phyloP scores from a whole-genome alignment of 1,140 invertebrate genomes.

The fruit fly (Drosophila melanogaster) region DNA sequence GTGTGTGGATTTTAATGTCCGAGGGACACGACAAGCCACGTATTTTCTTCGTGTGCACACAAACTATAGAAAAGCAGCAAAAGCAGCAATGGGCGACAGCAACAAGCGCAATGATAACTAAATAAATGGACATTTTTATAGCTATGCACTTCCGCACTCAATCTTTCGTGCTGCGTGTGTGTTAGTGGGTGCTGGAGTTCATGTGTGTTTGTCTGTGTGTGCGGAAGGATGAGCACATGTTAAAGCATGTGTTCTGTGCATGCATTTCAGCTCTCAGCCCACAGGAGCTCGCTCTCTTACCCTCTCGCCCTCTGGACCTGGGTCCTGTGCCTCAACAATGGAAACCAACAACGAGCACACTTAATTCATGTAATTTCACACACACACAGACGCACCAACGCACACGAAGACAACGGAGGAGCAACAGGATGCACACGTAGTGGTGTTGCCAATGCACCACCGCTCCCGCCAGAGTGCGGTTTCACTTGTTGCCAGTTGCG shows the following conservation, averaged over 20 bases:
- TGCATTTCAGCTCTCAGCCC: conserved; percentile 51
- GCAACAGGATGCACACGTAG: conserved; percentile 72
- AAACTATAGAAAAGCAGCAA: conserved; percentile 27
- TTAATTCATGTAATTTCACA: conserved; percentile 83
- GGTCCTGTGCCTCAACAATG: conserved; percentile 53
- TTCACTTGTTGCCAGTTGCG: conserved; percentile 74
- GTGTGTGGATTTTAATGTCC: too few relatives aligned
- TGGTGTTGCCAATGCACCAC: conserved; percentile 6
- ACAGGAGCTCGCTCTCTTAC: conserved; percentile 18
- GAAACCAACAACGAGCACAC: conserved; percentile 59
- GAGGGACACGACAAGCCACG: too few relatives aligned
- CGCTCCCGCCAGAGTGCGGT: conserved; percentile 55
- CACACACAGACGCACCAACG: conserved; percentile 43
- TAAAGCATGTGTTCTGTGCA: conserved; percentile 69
- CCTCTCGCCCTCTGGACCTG: conserved; percentile 12
- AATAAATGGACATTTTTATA: conserved; percentile 84
- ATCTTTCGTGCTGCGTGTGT: conserved; percentile 69
- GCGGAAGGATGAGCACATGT: conserved; percentile 73
- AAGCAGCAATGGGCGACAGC: conserved; percentile 58
- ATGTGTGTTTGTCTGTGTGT: conserved; percentile 26
- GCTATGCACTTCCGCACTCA: conserved; percentile 83
- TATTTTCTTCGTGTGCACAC: conserved; percentile 12
- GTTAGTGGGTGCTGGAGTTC: conserved; percentile 16
- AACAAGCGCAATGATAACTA: conserved; percentile 83
- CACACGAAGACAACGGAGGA: conserved; percentile 56